A percentile compares a stretch with the other conserved stretches of the same genome.
Evolutionary conservation across 53 echinoderm and acorn worm species (phyloP).

Genomic region (Arbacia lixula): DNA sequence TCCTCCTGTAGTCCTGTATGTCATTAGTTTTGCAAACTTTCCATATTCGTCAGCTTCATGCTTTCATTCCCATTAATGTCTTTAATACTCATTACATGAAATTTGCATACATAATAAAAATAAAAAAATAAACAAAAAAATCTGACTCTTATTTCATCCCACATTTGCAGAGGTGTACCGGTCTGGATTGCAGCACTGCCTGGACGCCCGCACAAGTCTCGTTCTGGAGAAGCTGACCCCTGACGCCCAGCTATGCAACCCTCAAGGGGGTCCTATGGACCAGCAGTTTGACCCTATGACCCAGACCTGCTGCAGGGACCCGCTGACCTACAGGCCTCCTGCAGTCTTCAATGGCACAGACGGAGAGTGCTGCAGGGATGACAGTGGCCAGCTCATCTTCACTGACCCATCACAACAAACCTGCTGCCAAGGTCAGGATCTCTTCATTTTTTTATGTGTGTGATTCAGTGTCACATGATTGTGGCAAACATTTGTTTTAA

Average conservation of each 20-base stretch:
- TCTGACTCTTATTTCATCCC: too few relatives aligned
- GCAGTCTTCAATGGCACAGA: slow-evolving; percentile 19
- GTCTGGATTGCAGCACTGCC: not conserved
- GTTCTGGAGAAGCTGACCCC: slow-evolving; percentile 1
- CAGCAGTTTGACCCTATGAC: slow-evolving; percentile 42
- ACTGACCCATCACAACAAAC: slow-evolving; percentile 3
- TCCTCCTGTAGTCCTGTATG: too few relatives aligned
- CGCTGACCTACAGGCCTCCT: not conserved
- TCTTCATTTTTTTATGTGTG: too few relatives aligned
- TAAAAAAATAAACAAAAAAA: too few relatives aligned
- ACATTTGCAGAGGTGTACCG: slow-evolving; percentile 13
- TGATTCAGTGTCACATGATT: too few relatives aligned
- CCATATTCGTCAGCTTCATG: too few relatives aligned
- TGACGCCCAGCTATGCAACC: slow-evolving; percentile 6
- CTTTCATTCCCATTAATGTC: too few relatives aligned
- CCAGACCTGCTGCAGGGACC: slow-evolving; percentile 64
- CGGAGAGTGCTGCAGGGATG: slow-evolving; percentile 10
- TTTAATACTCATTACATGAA: too few relatives aligned
- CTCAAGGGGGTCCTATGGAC: not conserved
- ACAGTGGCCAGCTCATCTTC: not conserved
- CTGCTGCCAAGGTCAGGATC: slow-evolving; percentile 38
- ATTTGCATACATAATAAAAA: too few relatives aligned
- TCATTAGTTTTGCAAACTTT: too few relatives aligned
- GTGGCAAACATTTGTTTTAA: too few relatives aligned
- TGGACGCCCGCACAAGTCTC: not conserved